Percentiles rank a stretch among this genome's conserved stretches.
phyloP scores from a whole-genome alignment of 2,888 invertebrate genomes.

The Cepaea hortensis region DNA sequence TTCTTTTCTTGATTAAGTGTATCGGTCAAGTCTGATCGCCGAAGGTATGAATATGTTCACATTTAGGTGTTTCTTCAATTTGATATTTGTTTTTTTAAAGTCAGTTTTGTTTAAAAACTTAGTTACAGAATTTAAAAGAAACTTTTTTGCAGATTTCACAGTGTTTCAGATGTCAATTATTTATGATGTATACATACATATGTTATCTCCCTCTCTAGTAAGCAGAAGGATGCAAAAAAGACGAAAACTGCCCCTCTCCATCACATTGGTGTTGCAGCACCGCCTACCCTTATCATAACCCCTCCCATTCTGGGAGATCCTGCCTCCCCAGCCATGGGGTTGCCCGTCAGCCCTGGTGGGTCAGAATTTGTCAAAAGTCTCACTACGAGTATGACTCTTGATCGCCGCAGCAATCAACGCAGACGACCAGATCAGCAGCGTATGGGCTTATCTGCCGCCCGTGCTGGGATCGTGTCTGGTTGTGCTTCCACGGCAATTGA shows the following conservation, averaged over 20 bases:
- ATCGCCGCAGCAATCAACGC: conserved; percentile 54
- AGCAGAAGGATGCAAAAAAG: conserved; percentile 66
- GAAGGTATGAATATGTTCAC: conserved; percentile 7
- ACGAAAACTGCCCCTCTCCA: conserved; percentile 68
- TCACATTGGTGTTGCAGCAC: conserved; percentile 2
- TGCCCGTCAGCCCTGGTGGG: conserved; percentile 50
- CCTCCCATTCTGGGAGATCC: conserved; percentile 54
- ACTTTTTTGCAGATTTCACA: conserved; percentile 2
- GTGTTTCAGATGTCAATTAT: background rate
- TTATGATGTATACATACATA: background rate
- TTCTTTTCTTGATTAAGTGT: conserved; percentile 9
- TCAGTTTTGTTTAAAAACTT: background rate
- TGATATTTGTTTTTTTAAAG: background rate
- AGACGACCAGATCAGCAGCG: conserved; percentile 20
- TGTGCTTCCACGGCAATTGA: conserved; percentile 41
- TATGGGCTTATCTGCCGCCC: conserved; percentile 36
- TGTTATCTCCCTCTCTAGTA: conserved; percentile 56
- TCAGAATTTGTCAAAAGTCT: conserved; percentile 65
- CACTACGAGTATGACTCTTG: conserved; percentile 68
- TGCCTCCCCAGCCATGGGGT: conserved; percentile 26
- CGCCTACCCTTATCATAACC: conserved; percentile 53
- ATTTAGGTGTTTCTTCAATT: background rate
- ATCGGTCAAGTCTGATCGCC: background rate
- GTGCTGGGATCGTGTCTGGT: conserved; percentile 49
- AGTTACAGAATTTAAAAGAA: background rate